phyloP scores from a whole-genome alignment of 2,797 vertebrate genomes.

The Pseudochaenichthys georgianus region DNA sequence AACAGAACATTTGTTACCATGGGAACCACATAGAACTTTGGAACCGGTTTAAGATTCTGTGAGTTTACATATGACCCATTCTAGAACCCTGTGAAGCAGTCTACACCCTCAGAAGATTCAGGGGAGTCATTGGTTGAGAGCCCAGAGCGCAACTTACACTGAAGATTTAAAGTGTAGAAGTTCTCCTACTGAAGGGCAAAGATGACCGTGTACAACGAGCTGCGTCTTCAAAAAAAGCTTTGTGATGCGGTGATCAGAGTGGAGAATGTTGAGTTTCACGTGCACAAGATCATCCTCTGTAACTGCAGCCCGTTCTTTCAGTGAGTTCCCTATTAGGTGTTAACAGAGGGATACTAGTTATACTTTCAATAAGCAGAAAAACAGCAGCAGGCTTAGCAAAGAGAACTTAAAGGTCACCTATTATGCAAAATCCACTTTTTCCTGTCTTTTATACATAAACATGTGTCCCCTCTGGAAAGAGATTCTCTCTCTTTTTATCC shows the following conservation, averaged over 20 bases:
- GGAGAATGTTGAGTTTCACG: not conserved
- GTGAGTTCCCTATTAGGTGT: constrained; percentile 7
- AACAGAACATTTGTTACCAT: too few relatives aligned
- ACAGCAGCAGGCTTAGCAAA: too few relatives aligned
- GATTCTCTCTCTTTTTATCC: too few relatives aligned
- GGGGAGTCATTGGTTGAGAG: not conserved
- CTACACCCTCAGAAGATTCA: not conserved
- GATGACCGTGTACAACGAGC: constrained; percentile 41
- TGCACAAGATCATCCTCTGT: constrained; percentile 46
- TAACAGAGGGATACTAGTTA: too few relatives aligned
- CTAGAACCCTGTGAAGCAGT: not conserved
- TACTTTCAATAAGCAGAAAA: too few relatives aligned
- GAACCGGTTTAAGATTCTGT: not conserved
- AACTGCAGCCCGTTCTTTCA: constrained; percentile 44
- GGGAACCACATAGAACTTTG: too few relatives aligned
- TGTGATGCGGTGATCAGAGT: constrained; percentile 44
- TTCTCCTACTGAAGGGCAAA: not conserved
- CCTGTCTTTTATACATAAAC: too few relatives aligned
- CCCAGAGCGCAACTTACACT: not conserved
- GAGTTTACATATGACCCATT: not conserved
- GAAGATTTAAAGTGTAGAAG: not conserved
- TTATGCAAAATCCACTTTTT: too few relatives aligned
- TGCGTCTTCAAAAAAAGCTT: constrained; percentile 27
- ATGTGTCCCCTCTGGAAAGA: too few relatives aligned
- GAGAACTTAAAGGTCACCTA: too few relatives aligned